phyloP scores from a whole-genome alignment of 2,797 vertebrate species.

The Dendrocincla fuliginosa region DNA sequence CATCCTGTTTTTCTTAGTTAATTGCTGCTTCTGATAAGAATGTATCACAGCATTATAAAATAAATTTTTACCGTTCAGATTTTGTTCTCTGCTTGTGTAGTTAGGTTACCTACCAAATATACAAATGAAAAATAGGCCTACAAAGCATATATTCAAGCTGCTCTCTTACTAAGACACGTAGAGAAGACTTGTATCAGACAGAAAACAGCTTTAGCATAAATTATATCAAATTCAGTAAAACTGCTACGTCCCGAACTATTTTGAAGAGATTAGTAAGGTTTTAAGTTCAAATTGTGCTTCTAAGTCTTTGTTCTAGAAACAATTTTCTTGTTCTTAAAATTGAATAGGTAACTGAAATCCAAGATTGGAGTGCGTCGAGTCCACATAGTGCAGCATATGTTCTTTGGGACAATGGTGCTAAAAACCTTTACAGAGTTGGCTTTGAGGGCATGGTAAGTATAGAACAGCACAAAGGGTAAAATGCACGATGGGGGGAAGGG shows the following conservation, averaged over 20 bases:
- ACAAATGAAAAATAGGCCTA: background rate
- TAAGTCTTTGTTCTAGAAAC: background rate
- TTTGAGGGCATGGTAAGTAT: constrained; percentile 99
- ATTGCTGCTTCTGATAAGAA: background rate
- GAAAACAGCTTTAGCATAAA: background rate
- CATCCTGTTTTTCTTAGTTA: background rate
- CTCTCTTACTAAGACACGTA: background rate
- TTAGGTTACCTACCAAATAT: background rate
- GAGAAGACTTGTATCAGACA: background rate
- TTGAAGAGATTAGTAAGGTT: background rate
- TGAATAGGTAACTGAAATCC: constrained; percentile 95
- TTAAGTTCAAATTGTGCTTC: background rate
- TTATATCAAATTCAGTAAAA: background rate
- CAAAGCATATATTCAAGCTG: background rate
- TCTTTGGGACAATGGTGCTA: constrained; percentile 99
- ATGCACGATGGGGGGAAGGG: background rate
- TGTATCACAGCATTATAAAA: background rate
- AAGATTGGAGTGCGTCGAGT: constrained; percentile 98
- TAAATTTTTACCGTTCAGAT: background rate
- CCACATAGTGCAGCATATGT: constrained; percentile 98
- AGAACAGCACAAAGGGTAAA: constrained; percentile 47
- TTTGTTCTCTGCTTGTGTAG: background rate
- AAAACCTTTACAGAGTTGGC: constrained; percentile 98
- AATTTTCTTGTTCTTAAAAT: constrained; percentile 9
- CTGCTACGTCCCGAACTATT: background rate